Evolutionary conservation across 2,888 invertebrate species (phyloP).

Genomic region (Chouioia cunea): DNA sequence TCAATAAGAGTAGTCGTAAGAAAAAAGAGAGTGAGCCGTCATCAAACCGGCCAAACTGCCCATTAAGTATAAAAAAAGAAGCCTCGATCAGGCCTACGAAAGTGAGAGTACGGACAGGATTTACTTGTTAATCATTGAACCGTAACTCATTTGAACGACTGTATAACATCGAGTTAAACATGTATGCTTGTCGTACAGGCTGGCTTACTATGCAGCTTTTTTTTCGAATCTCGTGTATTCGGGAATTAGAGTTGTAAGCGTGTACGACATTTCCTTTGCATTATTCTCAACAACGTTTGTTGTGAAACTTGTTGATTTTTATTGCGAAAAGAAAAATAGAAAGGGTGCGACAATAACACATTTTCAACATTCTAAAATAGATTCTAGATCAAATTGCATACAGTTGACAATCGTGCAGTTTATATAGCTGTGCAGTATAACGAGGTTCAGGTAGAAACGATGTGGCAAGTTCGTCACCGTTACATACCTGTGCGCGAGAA

Average conservation of each 20-base stretch:
- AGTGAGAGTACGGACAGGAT: constrained; percentile 13
- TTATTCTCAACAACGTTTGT: background rate
- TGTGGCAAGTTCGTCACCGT: background rate
- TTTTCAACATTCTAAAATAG: too few species aligned
- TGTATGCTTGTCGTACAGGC: background rate
- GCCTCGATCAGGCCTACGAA: constrained; percentile 3
- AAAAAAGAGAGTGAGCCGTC: background rate
- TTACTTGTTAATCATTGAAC: constrained; percentile 10
- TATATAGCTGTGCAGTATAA: too few species aligned
- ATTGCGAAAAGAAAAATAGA: too few species aligned
- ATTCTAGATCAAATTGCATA: too few species aligned
- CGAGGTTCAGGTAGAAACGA: background rate
- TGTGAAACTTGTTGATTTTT: background rate
- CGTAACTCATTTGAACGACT: constrained; percentile 8
- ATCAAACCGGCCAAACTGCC: background rate
- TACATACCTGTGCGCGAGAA: too few species aligned
- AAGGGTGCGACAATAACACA: too few species aligned
- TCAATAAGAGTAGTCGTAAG: background rate
- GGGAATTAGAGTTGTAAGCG: background rate
- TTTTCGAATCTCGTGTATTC: background rate
- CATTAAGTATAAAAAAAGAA: background rate
- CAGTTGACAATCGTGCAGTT: too few species aligned
- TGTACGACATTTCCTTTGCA: too few species aligned
- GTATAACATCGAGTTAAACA: too few species aligned
- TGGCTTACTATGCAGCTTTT: background rate